Evolutionary conservation across 2,113 vertebrate genomes (phyloP).

Genomic region (Salvelinus alpinus): DNA sequence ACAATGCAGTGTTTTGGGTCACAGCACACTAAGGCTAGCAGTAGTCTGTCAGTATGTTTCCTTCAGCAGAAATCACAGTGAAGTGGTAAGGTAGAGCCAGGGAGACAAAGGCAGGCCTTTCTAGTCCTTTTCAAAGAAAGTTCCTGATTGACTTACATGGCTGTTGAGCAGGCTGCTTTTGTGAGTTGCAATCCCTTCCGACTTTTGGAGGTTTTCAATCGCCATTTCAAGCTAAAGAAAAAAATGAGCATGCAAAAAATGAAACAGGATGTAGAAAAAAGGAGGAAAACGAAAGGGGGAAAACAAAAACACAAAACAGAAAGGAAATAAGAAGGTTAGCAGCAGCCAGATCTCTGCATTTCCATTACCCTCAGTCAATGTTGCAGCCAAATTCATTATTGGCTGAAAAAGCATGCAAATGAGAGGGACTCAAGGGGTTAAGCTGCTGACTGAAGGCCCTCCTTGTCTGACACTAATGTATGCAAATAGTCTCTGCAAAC

Average conservation of each 20-base stretch:
- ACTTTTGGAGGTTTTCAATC: constrained; percentile 99
- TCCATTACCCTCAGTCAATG: constrained; percentile 75
- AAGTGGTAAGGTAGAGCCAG: constrained; percentile 41
- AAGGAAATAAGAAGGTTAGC: constrained; percentile 90
- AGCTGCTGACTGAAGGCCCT: constrained; percentile 61
- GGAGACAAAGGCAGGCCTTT: constrained; percentile 9
- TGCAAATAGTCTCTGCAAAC: constrained; percentile 72
- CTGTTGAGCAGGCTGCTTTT: constrained; percentile 99
- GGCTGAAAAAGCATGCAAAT: constrained; percentile 79
- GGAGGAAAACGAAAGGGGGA: constrained; percentile 37
- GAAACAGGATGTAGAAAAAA: constrained; percentile 45
- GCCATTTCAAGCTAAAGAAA: constrained; percentile 98
- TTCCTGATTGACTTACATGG: constrained; percentile 92
- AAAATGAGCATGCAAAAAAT: constrained; percentile 73
- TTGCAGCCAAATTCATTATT: constrained; percentile 70
- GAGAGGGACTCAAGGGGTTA: constrained; percentile 67
- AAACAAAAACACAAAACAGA: constrained; percentile 57
- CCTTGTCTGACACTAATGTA: constrained; percentile 66
- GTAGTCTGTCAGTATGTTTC: constrained; percentile 31
- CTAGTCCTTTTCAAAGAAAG: constrained; percentile 57
- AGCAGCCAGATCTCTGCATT: constrained; percentile 80
- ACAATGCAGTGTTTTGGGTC: constrained; percentile 20
- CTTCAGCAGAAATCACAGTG: constrained; percentile 40
- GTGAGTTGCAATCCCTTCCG: constrained; percentile 97
- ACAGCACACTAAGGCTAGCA: constrained; percentile 44